Base-by-base conservation (phyloP, 2,113 vertebrate species). In the Nannobrachium achirus region DNA sequence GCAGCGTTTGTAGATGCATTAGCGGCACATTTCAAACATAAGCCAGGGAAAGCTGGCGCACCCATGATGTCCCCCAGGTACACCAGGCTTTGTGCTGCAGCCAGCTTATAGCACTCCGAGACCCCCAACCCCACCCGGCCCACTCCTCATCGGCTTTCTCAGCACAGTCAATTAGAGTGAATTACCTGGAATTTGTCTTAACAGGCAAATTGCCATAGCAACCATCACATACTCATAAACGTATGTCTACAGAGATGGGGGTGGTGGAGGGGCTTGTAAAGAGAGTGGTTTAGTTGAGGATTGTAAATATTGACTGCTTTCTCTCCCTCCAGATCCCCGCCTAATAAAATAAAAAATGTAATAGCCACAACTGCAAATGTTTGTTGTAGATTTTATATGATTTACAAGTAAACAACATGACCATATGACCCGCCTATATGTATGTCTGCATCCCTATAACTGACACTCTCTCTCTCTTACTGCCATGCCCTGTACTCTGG, bases 171-270 rank as follows among this genome's bases (percentile, higher is more conserved):
- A 55, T 71, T 69, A 69, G 14, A 68, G 44, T 7, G 8, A 62
- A 53, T 76, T 74, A 69, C 16, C 58, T 51, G 56, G 33, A 15
- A 8, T 70, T 64, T 50, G 52, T 56, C 6, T 65, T 44, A 58
- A 40, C 18, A 8, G 33, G 14, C 15, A 51, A 63, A 52, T 72
- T 3, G 1, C 66, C 66, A 14, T 66, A 67, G 58, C 52, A 71
- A 67, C 58, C 38, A 4, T 33, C 25, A 56, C 11, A 57, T 40
- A 60, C 49, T 59, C 38, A 10, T 49, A 38, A 46, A 25, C 10
- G 20, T 11, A 46, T 45, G 16, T 33, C 10, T 1, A 9, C 18
- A 3, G 45, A 59, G 42, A 56, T 7, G n/a, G 11, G 20, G 48
- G 66, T 56, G 60, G 15, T 6, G 40, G 39, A 52, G n/a, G 9